Evolutionary conservation across 2,797 vertebrate species (phyloP).

Genomic region (Cheirogaleus major): DNA sequence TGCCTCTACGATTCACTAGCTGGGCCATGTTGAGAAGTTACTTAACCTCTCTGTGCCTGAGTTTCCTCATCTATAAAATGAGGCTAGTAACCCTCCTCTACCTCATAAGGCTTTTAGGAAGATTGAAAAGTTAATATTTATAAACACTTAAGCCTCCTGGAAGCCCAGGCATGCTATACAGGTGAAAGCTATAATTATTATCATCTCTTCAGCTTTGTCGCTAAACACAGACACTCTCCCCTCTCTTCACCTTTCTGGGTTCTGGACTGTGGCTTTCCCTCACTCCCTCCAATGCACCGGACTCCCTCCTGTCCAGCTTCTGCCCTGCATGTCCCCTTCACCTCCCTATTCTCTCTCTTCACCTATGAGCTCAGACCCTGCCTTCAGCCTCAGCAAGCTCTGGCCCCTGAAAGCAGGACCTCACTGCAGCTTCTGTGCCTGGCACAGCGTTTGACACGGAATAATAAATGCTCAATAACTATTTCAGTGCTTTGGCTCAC

Average conservation of each 20-base stretch:
- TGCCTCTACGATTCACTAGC: neutral
- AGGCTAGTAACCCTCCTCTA: neutral
- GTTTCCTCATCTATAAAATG: neutral
- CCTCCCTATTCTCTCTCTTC: neutral
- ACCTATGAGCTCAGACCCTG: neutral
- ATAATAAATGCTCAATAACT: neutral
- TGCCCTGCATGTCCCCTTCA: neutral
- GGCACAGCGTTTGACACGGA: neutral
- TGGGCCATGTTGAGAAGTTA: neutral
- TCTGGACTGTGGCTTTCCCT: neutral
- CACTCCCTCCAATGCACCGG: too few species aligned
- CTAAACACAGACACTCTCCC: neutral
- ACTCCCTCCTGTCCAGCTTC: neutral
- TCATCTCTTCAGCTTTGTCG: neutral
- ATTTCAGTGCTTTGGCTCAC: neutral
- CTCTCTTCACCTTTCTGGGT: neutral
- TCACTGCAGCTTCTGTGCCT: neutral
- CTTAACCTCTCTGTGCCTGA: neutral
- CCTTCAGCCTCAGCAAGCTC: neutral
- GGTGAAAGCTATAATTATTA: neutral
- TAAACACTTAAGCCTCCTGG: neutral
- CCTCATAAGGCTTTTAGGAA: neutral
- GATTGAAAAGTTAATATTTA: neutral
- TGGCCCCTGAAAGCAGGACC: neutral
- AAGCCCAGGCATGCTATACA: neutral